These are phyloP conservation scores for Dasysyrphus tricinctus DNA, from an alignment of 2,888 invertebrate species.

Conservation along the genomic window DNA sequence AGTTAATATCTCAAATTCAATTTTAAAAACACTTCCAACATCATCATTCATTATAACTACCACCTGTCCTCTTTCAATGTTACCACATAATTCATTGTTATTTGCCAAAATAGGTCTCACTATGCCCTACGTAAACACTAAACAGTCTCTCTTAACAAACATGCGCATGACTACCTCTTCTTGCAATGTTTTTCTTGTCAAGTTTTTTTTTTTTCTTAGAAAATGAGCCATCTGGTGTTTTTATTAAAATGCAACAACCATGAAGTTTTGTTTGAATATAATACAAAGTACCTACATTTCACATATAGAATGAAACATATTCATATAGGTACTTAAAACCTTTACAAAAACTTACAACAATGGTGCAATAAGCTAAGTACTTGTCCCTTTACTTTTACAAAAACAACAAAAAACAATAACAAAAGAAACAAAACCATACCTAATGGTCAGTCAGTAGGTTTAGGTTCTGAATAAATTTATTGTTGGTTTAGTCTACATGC, in stretches of 20 bases:
- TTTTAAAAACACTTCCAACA: not conserved
- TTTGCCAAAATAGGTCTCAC: conserved; percentile 13
- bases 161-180: conserved; percentile 50
- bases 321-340: not conserved
- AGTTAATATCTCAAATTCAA: not conserved
- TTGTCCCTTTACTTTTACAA: not conserved
- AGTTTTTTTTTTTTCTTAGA: conserved; percentile 29
- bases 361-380: not conserved
- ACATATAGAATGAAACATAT: not conserved
- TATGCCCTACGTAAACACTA: not conserved
- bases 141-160: conserved; percentile 5
- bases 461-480: conserved; percentile 53
- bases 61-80: not conserved
- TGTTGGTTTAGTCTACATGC: conserved; percentile 15
- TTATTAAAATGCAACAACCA: conserved; percentile 15
- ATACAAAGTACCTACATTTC: not conserved
- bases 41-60: not conserved
- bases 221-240: conserved; percentile 15
- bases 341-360: not conserved
- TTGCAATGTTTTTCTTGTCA: conserved; percentile 18
- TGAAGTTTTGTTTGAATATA: not conserved
- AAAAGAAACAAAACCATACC: not conserved
- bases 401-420: conserved; percentile 1
- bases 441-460: conserved; percentile 48
- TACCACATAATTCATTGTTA: not conserved